Evolutionary conservation across 2,888 invertebrate genomes (phyloP), one percentile per base, ranked within the genome.

Genomic region (Teleiodes luculella): DNA sequence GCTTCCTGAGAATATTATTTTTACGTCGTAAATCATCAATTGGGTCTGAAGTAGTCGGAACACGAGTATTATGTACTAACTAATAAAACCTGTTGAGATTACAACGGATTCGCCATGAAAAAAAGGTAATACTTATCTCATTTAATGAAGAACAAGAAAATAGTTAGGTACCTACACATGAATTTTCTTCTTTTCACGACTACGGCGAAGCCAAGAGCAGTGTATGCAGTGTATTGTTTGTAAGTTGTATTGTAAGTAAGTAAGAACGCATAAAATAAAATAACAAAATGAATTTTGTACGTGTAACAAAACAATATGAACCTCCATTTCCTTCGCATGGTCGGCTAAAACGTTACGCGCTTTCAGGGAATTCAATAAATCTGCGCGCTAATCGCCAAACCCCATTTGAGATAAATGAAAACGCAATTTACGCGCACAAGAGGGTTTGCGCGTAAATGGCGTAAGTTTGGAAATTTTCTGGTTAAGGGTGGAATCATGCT

Each of bases 331-430:
- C 3, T 24, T 6, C 24, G 24, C 6, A 3, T 24, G 24, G 3
- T 24, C 24, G 6, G 24, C 24, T 24, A 4, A 24, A 24, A 24
- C 24, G 3, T 3, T 6, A 24, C 6, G 24, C 6, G 24, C 24
- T 3, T 24, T 24, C 6, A 24, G 6, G 3, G 24, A 24, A 24
- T 24, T 24, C 24, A 24, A 24, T 24, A 24, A 24, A 24, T 24
- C 24, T 24, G 24, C 24, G 24, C 13, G 18, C 13, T 51, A 52
- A 51, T 51, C 39, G 51, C 13, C 31, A 14, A 50, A 52, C 33
- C 50, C 59, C 62, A 64, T 61, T 70, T 69, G 47, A 60, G 67
- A 63, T 65, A 70, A 66, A 66, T 47, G 33, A 33, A 47, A 47
- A 18, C 47, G 47, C 47, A 47, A 47, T 47, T 47, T 47, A 59